Evolutionary conservation across 2,797 vertebrate genomes (phyloP).

Genomic region (Emydoidea blandingii): DNA sequence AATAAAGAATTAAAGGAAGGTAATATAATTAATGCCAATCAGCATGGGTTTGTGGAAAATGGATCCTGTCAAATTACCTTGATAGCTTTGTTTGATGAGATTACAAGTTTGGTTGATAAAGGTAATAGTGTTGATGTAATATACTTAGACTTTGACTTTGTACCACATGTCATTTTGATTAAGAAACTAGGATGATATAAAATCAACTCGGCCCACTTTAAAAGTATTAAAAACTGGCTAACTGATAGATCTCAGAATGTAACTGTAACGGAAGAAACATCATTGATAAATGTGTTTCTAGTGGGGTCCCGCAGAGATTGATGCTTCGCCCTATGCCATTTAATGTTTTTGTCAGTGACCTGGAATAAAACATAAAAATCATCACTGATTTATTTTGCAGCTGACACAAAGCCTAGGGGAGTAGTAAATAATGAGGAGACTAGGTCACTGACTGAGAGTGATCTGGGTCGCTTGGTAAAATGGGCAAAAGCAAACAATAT

Average conservation of each 20-base stretch:
- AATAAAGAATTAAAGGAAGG: background rate
- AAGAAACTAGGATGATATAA: background rate
- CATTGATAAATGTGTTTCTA: background rate
- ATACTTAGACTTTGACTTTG: background rate
- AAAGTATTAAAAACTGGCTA: background rate
- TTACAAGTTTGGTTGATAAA: background rate
- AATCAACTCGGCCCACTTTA: background rate
- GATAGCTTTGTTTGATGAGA: background rate
- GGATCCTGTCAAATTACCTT: background rate
- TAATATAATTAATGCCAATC: background rate
- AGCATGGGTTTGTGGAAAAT: background rate
- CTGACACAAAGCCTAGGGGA: background rate
- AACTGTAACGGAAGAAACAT: background rate
- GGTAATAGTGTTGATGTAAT: background rate
- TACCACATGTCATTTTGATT: background rate
- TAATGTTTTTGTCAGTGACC: background rate
- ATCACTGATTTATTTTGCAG: background rate
- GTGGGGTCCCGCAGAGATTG: background rate
- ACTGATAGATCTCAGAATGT: background rate
- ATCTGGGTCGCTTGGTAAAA: background rate
- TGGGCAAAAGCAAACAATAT: background rate
- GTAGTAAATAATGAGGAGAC: background rate
- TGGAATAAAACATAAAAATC: background rate
- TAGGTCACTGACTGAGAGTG: background rate
- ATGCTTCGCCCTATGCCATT: background rate